phyloP scores from a whole-genome alignment of 2,797 vertebrate species.

The Tragelaphus oryx region DNA sequence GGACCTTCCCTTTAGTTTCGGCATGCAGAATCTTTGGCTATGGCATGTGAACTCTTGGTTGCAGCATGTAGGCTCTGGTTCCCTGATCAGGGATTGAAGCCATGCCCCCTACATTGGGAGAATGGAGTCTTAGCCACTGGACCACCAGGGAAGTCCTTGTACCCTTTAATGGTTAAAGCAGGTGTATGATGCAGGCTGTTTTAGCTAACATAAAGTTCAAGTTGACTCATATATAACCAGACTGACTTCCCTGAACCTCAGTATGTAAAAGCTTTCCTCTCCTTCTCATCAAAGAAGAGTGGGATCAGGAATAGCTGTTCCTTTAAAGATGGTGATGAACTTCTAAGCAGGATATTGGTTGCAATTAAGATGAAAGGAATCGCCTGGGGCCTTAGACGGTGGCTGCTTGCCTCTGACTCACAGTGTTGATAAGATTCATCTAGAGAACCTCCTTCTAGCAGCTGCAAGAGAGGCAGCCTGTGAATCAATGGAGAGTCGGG shows the following conservation, averaged over 20 bases:
- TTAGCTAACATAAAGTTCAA: neutral
- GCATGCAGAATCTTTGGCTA: neutral
- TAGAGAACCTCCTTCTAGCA: neutral
- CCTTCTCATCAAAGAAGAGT: neutral
- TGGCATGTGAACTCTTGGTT: neutral
- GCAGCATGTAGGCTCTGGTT: neutral
- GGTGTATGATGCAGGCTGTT: neutral
- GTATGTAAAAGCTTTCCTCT: neutral
- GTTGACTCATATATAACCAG: neutral
- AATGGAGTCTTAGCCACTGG: neutral
- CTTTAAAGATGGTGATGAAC: neutral
- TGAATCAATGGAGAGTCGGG: neutral
- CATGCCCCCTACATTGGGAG: neutral
- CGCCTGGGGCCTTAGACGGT: neutral
- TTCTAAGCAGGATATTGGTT: neutral
- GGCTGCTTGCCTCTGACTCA: neutral
- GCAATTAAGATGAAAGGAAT: neutral
- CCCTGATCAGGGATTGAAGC: neutral
- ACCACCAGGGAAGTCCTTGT: neutral
- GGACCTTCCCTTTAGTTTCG: neutral
- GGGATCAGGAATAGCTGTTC: neutral
- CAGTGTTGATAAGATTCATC: neutral
- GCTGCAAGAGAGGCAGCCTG: neutral
- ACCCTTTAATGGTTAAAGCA: neutral
- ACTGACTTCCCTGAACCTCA: neutral